Base-by-base conservation (phyloP, 2,888 invertebrate species). In the Listrodromus nycthemerus region DNA sequence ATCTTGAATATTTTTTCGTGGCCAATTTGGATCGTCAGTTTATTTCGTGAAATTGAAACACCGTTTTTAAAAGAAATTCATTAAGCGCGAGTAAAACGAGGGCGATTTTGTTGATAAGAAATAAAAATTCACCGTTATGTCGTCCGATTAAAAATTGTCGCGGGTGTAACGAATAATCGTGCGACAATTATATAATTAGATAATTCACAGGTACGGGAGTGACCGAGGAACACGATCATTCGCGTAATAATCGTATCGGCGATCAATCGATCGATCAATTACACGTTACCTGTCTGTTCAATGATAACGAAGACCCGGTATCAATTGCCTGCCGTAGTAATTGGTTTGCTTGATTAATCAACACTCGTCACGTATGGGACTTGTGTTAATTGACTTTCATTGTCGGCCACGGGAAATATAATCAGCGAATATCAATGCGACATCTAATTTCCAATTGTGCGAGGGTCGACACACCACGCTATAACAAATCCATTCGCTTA, bases 281-380 rank as follows among this genome's bases (percentile, higher is more conserved):
- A 71, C 48, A 71, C 10, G 55, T 74, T 70, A 66, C 50, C 52
- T 41, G 58, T 75, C 27, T 1, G 27, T 48, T 30, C 16, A 41
- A 55, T 48, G 48, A 61, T 73, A 69, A 69, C 27, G 77, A 63
- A 48, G 67, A 21, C 74, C 33, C 21, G 33, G 37, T 24, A 65
- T 66, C 83, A 74, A 83, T 80, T 41, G 65, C 37, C 55, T 4
- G 55, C 24, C 27, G 48, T 61, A 73, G 74, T 83, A 83, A 83
- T 83, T 77, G 83, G 83, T 19, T 74, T 74, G 73, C 73, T 74
- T 80, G 52, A 80, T 83, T 67, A 80, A 80, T 80, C 73, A 27
- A 41, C 37, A 24, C 66, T 13, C 45, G 19, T 30, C 52, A 33
- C 70, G n/a, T 10, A 37, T 30, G 37, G 67, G 73, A 45, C 66